phyloP scores from a whole-genome alignment of 2,797 vertebrate genomes.

The Meda fulgida region DNA sequence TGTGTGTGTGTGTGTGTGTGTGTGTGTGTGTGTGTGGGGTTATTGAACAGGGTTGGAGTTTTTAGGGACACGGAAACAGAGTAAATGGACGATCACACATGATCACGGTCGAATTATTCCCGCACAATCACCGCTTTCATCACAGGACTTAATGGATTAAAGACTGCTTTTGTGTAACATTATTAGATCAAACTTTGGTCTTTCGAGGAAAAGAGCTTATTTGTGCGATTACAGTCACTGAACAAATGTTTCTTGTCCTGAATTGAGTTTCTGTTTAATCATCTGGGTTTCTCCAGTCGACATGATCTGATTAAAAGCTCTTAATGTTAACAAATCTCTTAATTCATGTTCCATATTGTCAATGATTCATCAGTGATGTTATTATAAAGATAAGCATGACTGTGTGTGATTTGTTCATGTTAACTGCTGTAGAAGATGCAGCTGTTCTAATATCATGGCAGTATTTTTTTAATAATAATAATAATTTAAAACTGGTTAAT shows the following conservation, averaged over 20 bases:
- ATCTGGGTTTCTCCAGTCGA: background rate
- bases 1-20: no score
- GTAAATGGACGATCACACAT: background rate
- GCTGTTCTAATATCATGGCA: no score
- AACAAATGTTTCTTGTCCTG: background rate
- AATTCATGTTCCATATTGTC: no score
- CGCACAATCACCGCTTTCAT: background rate
- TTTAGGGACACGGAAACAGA: background rate
- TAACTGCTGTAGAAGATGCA: no score
- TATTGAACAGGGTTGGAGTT: background rate
- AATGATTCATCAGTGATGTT: no score
- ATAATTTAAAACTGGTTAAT: no score
- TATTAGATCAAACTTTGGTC: background rate
- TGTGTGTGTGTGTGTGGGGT: background rate
- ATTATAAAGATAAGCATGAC: no score
- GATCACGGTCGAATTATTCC: background rate
- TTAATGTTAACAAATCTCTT: no score
- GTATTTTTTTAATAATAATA: no score
- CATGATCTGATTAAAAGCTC: background rate
- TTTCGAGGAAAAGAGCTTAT: constrained; percentile 12
- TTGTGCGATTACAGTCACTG: background rate
- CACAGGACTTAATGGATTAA: background rate
- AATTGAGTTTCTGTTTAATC: no score
- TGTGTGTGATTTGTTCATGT: no score
- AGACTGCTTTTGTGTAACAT: no score